A percentile compares a stretch with the other conserved stretches of the same genome.
Conservation (phyloP, 2,888 invertebrate species). For the Agriotes lineatus region DNA sequence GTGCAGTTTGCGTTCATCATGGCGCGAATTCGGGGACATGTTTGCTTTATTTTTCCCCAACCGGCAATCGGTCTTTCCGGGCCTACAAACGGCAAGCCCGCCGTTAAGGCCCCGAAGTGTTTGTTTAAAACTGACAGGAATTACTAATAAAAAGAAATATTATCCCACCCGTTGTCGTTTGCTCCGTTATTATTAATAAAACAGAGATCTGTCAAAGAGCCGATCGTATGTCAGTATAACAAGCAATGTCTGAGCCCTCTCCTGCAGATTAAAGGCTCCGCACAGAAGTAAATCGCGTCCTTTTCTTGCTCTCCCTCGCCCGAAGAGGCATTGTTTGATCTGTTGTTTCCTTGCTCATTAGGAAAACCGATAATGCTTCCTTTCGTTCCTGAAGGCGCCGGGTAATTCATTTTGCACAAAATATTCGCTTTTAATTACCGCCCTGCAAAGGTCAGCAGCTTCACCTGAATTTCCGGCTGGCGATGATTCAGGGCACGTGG, state of each 20-base stretch:
- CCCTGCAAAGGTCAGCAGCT: not conserved
- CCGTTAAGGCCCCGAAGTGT: not conserved
- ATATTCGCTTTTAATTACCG: constrained; percentile 14
- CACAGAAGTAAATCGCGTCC: constrained; percentile 22
- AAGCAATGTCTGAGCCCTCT: constrained; percentile 21
- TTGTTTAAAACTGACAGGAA: constrained; percentile 4
- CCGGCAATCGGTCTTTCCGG: constrained; percentile 7
- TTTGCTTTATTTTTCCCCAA: constrained; percentile 20
- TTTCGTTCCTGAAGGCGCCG: not conserved
- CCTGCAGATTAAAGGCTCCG: constrained; percentile 10
- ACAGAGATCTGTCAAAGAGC: constrained; percentile 14
- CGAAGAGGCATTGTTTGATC: not conserved
- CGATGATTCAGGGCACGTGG: not conserved
- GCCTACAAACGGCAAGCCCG: not conserved
- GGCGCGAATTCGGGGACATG: constrained; percentile 13
- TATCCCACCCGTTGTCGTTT: not conserved
- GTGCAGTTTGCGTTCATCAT: constrained; percentile 19
- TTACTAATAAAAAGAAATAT: constrained; percentile 14
- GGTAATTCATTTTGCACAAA: constrained; percentile 9
- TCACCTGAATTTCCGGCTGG: not conserved
- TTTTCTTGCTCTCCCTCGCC: not conserved
- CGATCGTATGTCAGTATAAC: constrained; percentile 33
- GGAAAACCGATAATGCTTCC: not conserved
- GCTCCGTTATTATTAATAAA: constrained; percentile 30
- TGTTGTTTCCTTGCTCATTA: constrained; percentile 11